A percentile compares a stretch with the other conserved stretches of the same genome.
phyloP scores from a whole-genome alignment of 1,140 invertebrate genomes.

The Apolygus lucorum region DNA sequence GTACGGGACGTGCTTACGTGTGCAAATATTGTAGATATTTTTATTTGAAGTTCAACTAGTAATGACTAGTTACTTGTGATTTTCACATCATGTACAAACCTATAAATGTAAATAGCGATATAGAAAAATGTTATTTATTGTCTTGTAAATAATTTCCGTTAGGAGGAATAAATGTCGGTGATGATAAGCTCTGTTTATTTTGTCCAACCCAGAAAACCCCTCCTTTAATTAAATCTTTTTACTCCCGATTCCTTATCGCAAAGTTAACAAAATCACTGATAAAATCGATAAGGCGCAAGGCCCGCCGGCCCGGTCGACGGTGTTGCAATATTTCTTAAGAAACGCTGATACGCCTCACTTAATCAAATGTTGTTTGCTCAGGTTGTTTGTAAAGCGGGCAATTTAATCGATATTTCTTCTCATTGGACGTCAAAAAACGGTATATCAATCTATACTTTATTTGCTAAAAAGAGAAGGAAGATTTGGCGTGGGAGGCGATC shows the following conservation, averaged over 20 bases:
- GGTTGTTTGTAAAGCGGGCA: background rate
- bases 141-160: slow-evolving; percentile 18
- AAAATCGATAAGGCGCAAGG: background rate
- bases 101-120: slow-evolving; percentile 20
- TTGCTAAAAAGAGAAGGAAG: no score
- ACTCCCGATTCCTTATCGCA: slow-evolving; percentile 5
- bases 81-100: slow-evolving; percentile 16
- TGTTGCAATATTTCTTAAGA: background rate
- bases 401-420: slow-evolving; percentile 3
- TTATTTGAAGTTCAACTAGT: background rate
- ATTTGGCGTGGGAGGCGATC: no score
- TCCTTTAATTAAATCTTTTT: slow-evolving; percentile 17
- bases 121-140: slow-evolving; percentile 21
- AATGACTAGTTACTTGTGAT: slow-evolving; percentile 1
- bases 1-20: slow-evolving; percentile 3
- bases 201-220: background rate
- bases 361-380: slow-evolving; percentile 15
- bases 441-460: slow-evolving; percentile 3
- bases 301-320: background rate
- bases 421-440: background rate
- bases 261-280: slow-evolving; percentile 14
- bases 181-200: slow-evolving; percentile 10
- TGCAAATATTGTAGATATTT: slow-evolving; percentile 16
- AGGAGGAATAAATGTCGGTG: slow-evolving; percentile 13
- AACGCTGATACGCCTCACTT: background rate